Base-by-base conservation (phyloP, 2,113 vertebrate genomes). In the Gymnorhina tibicen region DNA sequence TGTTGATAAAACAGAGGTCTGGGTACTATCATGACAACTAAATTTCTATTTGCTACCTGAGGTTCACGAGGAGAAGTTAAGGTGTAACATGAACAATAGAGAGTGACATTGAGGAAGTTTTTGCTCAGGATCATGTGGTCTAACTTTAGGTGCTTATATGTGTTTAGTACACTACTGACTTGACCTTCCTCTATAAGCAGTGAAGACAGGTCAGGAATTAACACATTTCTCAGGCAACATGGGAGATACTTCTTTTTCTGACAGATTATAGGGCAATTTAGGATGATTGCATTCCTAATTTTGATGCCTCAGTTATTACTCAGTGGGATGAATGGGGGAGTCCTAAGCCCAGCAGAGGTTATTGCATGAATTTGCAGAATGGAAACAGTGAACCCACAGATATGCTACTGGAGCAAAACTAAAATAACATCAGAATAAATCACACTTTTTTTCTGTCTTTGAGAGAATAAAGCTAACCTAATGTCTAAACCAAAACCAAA, bases 221-320 rank as follows among this genome's bases (percentile, higher is more conserved):
- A 14, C 11, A 72, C 0, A 5, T 85, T 80, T 89, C 33, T 91
- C 39, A 50, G 7, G 12, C 33, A 55, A 6, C 0, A 1, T 42
- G 75, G 44, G 35, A 72, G 3, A 1, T 12, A 47, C 4, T 37
- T 67, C 6, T 78, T 72, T 91, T 75, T 37, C 53, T 90, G 58
- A 42, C 11, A 78, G 14, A 79, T 91, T 85, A 35, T 9, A 80
- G 18, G 37, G n/a, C 49, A 90, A 76, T 85, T 93, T 93, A 83
- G n/a, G 44, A 89, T 87, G 70, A 82, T 75, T 85, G 28, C 19
- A 30, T 7, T 91, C 26, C 37, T 96, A 85, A 93, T 93, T 88
- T 76, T 33, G 37, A 83, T 85, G n/a, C 16, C 44, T 75, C 20
- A 16, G 27, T 68, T 90, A 79, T 91, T 60, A 66, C 14, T 78